Percentiles rank a stretch among this genome's conserved stretches.
These are phyloP conservation scores for Brachyopa scutellaris DNA, from an alignment of 2,888 invertebrate species.

Conservation along the genomic window DNA sequence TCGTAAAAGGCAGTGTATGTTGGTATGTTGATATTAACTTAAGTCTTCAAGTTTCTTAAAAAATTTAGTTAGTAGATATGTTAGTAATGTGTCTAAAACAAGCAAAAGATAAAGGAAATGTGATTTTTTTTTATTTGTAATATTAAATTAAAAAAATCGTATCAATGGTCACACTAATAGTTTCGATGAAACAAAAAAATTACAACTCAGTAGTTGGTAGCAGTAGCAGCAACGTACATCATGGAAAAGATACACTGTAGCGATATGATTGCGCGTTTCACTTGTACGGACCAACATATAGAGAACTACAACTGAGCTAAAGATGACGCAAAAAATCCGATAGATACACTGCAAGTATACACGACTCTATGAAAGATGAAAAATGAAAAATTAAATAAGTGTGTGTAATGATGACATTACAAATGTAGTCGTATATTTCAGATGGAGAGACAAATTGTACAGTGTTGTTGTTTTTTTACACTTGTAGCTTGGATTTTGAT, in stretches of 20 bases:
- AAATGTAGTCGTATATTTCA: conserved; percentile 37
- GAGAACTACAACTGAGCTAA: background rate
- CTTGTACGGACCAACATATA: no score
- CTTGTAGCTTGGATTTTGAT: conserved; percentile 51
- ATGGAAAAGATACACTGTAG: conserved; percentile 20
- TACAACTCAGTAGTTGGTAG: conserved; percentile 15
- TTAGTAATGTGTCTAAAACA: no score
- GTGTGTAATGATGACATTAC: conserved; percentile 62
- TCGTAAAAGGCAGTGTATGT: no score
- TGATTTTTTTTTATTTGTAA: conserved; percentile 2
- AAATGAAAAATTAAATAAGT: conserved; percentile 25
- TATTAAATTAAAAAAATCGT: conserved; percentile 21
- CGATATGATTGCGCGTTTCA: no score
- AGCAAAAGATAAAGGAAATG: no score
- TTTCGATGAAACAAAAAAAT: conserved; percentile 30
- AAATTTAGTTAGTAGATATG: no score
- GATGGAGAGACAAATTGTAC: conserved; percentile 40
- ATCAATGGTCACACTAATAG: conserved; percentile 46
- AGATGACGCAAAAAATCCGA: background rate
- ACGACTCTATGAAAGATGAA: background rate
- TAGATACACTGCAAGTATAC: background rate
- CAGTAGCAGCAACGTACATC: conserved; percentile 14
- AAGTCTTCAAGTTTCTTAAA: no score
- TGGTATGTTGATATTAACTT: no score
- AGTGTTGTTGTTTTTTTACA: background rate